Conservation (phyloP, 2,797 vertebrate genomes). For the Sebastes steindachneri region DNA sequence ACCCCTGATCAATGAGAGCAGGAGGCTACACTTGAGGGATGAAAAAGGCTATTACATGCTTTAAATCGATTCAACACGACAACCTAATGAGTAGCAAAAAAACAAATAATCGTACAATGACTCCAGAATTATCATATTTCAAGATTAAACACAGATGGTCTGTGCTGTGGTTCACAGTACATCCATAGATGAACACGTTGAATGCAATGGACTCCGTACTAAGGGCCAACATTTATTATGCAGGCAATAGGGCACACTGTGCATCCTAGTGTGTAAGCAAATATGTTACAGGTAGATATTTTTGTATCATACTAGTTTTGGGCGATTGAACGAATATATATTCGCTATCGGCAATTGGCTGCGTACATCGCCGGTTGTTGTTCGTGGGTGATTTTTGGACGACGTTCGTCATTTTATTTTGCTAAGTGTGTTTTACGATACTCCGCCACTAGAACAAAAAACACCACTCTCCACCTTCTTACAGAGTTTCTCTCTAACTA, state of each 20-base stretch:
- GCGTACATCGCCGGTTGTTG: no score
- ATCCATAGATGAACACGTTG: neutral
- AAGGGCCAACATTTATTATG: neutral
- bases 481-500: neutral
- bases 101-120: neutral
- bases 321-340: no score
- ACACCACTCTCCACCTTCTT: neutral
- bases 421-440: no score
- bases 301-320: no score
- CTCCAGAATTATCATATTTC: neutral
- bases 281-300: neutral
- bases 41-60: neutral
- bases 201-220: no score
- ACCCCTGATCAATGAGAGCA: neutral
- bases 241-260: neutral
- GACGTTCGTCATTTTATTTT: no score
- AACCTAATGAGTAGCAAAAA: no score
- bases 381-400: no score
- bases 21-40: neutral
- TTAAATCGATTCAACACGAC: no score
- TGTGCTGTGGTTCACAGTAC: neutral
- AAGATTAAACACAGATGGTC: neutral
- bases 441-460: neutral
- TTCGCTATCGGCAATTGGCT: no score
- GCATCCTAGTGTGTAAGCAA: neutral